Percentiles rank a stretch among this genome's conserved stretches.
phyloP scores from a whole-genome alignment of 2,797 vertebrate genomes.

The Dromococcyx pavoninus region DNA sequence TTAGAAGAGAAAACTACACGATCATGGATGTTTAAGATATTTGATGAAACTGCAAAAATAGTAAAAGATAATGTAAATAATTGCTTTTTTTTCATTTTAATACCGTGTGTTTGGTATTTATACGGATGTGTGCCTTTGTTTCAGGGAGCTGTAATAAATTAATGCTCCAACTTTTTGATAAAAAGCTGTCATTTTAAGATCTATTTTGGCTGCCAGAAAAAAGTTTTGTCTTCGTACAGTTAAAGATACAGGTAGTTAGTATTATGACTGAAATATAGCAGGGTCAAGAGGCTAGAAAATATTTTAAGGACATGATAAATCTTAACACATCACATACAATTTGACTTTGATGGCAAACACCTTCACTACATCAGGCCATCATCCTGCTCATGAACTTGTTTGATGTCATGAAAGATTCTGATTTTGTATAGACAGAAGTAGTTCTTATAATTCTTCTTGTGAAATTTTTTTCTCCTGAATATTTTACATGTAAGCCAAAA shows the following conservation, averaged over 20 bases:
- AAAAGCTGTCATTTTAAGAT: background rate
- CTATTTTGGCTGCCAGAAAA: background rate
- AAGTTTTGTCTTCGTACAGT: background rate
- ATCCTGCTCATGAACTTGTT: background rate
- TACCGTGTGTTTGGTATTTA: background rate
- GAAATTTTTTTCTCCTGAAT: background rate
- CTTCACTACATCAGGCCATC: background rate
- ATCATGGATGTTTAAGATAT: background rate
- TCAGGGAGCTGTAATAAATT: background rate
- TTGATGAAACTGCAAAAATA: background rate
- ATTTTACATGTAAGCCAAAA: background rate
- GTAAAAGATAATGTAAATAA: background rate
- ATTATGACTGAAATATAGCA: background rate
- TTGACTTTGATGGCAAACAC: background rate
- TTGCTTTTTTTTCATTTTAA: background rate
- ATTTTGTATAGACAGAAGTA: background rate
- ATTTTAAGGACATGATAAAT: background rate
- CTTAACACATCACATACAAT: background rate
- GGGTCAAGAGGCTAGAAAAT: background rate
- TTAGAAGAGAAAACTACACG: background rate
- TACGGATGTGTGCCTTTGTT: fast-evolving
- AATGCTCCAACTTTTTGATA: background rate
- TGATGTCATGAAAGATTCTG: background rate
- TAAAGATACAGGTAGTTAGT: background rate
- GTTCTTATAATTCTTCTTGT: background rate